Evolutionary conservation across 2,797 vertebrate genomes (phyloP).

Genomic region (Serranus cabrilla): DNA sequence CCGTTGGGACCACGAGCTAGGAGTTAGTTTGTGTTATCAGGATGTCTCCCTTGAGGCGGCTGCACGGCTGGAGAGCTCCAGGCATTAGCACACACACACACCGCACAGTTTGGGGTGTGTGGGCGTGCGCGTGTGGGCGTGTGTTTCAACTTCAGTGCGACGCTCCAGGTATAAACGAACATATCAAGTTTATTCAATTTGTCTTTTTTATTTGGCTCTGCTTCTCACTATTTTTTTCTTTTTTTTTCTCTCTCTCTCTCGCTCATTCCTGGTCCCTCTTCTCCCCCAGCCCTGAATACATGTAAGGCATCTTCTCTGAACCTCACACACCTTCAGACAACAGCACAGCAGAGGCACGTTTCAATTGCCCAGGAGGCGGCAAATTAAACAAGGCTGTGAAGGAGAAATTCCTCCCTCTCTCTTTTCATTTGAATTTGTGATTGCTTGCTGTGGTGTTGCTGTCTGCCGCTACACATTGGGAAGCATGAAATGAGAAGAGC

Average conservation of each 20-base stretch:
- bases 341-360: constrained; percentile 61
- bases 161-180: constrained; percentile 57
- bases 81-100: constrained; percentile 68
- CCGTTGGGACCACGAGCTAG: constrained; percentile 66
- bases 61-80: constrained; percentile 72
- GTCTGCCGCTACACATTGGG: constrained; percentile 72
- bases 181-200: constrained; percentile 63
- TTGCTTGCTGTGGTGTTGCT: constrained; percentile 64
- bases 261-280: constrained; percentile 9
- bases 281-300: constrained; percentile 48
- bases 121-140: constrained; percentile 43
- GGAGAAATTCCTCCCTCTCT: constrained; percentile 64
- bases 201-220: constrained; percentile 50
- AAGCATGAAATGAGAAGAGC: constrained; percentile 79
- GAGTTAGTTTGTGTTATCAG: constrained; percentile 77
- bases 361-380: constrained; percentile 71
- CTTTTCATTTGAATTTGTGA: constrained; percentile 79
- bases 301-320: constrained; percentile 56
- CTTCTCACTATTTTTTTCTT: neutral
- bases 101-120: constrained; percentile 33
- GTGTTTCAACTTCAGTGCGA: constrained; percentile 52
- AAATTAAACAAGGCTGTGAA: constrained; percentile 78
- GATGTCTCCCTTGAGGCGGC: constrained; percentile 64
- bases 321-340: constrained; percentile 64
- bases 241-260: too few relatives aligned